phyloP scores from a whole-genome alignment of 2,113 vertebrate species.

The Tringa solitaria region DNA sequence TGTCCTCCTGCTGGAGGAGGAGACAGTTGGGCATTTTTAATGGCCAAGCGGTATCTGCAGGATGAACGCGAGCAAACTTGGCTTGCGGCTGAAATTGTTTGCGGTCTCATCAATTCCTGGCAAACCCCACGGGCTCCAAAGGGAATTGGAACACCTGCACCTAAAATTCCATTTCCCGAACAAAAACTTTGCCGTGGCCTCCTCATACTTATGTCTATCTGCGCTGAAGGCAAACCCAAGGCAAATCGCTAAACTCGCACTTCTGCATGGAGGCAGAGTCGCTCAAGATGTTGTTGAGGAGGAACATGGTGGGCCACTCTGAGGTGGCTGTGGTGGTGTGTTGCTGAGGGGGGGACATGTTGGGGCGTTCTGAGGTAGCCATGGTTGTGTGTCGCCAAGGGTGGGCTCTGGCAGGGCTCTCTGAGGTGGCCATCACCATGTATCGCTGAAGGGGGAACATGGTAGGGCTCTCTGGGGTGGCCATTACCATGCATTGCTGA shows the following conservation, averaged over 20 bases:
- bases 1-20: constrained; percentile 8
- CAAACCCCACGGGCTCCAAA: fast-evolving
- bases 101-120: neutral
- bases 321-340: fast-evolving
- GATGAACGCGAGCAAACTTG: neutral
- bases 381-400: too few species aligned
- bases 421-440: neutral
- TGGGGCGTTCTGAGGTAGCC: too few species aligned
- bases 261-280: fast-evolving
- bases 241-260: neutral
- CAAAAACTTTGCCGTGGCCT: fast-evolving
- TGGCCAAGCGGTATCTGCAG: neutral
- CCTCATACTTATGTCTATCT: fast-evolving
- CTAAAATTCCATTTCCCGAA: neutral
- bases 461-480: fast-evolving
- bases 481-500: neutral
- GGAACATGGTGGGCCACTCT: fast-evolving
- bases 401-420: neutral
- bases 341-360: fast-evolving
- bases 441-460: fast-evolving
- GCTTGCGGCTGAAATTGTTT: neutral
- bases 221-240: neutral
- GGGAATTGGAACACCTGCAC: neutral
- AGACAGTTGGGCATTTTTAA: constrained; percentile 41
- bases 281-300: neutral